Percentiles rank a stretch among this genome's conserved stretches.
Conservation (phyloP, 2,888 invertebrate genomes). For the Calameuta idolon region DNA sequence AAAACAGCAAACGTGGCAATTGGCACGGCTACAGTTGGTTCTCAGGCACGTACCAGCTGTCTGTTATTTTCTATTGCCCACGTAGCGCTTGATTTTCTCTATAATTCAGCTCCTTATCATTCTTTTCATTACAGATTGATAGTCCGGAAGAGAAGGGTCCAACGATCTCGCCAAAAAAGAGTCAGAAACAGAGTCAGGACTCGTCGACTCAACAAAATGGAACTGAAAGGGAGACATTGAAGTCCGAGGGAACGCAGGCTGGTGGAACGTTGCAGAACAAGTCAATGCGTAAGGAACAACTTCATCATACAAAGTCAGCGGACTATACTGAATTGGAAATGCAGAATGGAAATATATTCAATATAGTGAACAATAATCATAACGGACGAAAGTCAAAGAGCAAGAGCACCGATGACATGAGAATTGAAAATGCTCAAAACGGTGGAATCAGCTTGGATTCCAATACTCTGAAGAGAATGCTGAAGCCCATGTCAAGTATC, state of each 20-base stretch:
- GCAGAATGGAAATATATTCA: conserved; percentile 63
- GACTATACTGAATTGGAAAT: conserved; percentile 71
- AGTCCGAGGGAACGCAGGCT: conserved; percentile 87
- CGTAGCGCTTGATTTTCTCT: not conserved
- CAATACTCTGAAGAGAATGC: conserved; percentile 91
- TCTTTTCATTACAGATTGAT: conserved; percentile 50
- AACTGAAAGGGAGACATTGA: conserved; percentile 69
- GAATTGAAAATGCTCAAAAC: conserved; percentile 63
- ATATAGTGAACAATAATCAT: conserved; percentile 65
- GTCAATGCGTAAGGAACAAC: conserved; percentile 57
- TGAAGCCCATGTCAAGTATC: conserved; percentile 92
- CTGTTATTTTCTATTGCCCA: not conserved
- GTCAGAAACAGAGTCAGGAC: conserved; percentile 70
- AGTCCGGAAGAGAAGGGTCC: conserved; percentile 66
- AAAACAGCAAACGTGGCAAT: conserved; percentile 62
- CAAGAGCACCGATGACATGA: conserved; percentile 93
- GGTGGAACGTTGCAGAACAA: conserved; percentile 76
- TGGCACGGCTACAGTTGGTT: conserved; percentile 68
- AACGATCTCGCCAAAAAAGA: conserved; percentile 67
- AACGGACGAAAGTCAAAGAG: conserved; percentile 79
- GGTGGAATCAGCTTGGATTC: conserved; percentile 76
- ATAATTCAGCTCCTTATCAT: not conserved
- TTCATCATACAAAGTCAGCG: conserved; percentile 69
- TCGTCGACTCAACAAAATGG: conserved; percentile 60
- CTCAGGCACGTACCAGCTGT: conserved; percentile 66